A percentile compares a stretch with the other conserved stretches of the same genome.
phyloP scores from a whole-genome alignment of 2,888 invertebrate species.

The Rotaria macrura region DNA sequence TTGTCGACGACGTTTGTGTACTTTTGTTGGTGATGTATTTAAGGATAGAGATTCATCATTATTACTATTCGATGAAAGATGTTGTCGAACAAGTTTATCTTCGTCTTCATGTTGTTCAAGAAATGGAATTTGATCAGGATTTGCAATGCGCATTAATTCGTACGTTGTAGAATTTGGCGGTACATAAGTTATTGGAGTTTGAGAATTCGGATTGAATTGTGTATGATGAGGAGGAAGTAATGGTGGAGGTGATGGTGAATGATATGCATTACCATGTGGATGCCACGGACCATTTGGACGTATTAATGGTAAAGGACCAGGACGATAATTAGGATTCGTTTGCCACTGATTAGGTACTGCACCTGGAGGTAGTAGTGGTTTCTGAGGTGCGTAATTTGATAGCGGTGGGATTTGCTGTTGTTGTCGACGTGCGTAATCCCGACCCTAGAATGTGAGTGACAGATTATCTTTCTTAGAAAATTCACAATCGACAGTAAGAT shows the following conservation, averaged over 20 bases:
- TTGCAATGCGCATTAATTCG: neutral
- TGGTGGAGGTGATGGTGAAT: neutral
- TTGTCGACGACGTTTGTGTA: neutral
- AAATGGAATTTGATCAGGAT: slow-evolving; percentile 5
- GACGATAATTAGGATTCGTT: neutral
- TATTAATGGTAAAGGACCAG: neutral
- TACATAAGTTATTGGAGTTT: neutral
- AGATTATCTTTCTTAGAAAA: neutral
- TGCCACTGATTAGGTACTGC: neutral
- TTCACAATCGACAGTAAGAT: neutral
- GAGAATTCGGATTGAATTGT: neutral
- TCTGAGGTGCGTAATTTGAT: neutral
- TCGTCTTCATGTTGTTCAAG: slow-evolving; percentile 2
- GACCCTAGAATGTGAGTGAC: neutral
- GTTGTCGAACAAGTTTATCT: neutral
- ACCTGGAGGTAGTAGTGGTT: neutral
- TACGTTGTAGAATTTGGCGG: neutral
- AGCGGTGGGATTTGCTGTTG: neutral
- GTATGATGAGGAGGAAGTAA: neutral
- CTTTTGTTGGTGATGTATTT: neutral
- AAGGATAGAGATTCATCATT: neutral
- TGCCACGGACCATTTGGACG: neutral
- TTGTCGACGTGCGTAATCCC: neutral
- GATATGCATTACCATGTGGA: neutral
- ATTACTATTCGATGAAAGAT: neutral